Evolutionary conservation across 2,797 vertebrate species (phyloP).

Genomic region (Leuciscus waleckii): DNA sequence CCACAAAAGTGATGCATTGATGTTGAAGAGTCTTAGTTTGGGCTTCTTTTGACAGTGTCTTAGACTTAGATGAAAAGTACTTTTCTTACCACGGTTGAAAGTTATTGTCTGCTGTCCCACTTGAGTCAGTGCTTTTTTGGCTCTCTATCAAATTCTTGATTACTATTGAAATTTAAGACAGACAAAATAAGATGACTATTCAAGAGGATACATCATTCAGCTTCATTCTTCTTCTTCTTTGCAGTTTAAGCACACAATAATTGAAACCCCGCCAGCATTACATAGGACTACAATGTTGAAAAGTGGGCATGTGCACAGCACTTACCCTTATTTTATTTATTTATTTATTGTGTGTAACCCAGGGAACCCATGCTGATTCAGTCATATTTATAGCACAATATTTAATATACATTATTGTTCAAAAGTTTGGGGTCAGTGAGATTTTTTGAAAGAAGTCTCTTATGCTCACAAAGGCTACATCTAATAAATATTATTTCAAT

Average conservation of each 20-base stretch:
- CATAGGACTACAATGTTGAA: background rate
- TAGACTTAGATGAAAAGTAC: conserved; percentile 58
- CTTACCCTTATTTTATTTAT: background rate
- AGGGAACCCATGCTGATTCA: background rate
- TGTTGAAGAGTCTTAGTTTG: conserved; percentile 62
- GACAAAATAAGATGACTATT: conserved; percentile 48
- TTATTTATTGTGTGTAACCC: background rate
- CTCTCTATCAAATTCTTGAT: conserved; percentile 58
- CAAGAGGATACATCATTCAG: conserved; percentile 27
- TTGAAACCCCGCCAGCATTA: background rate
- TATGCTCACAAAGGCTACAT: background rate
- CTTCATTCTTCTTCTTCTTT: conserved; percentile 3
- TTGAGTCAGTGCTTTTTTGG: conserved; percentile 49
- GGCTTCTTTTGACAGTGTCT: conserved; percentile 56
- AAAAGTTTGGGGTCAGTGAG: background rate
- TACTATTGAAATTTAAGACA: conserved; percentile 55
- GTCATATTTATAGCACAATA: background rate
- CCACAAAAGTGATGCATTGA: conserved; percentile 62
- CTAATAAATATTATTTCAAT: background rate
- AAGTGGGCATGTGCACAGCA: background rate
- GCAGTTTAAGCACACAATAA: background rate
- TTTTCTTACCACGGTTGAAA: conserved; percentile 40
- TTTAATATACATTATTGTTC: background rate
- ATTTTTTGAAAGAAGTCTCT: background rate
- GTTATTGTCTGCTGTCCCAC: conserved; percentile 56